Conservation (phyloP, 2,888 invertebrate genomes). For the Netelia virgata region DNA sequence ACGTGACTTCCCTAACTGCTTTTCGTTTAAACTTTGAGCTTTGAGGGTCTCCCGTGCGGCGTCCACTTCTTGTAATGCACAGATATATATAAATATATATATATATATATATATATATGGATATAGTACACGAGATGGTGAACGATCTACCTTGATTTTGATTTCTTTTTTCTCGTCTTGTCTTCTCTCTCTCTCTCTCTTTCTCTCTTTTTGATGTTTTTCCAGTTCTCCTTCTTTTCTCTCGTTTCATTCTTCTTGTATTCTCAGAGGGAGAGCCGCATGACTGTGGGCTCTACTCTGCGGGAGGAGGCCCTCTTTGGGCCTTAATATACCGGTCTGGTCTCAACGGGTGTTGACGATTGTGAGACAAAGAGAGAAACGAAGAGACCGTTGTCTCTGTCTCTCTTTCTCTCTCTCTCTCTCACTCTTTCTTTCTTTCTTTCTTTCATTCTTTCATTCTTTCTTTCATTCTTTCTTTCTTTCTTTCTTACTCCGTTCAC, state of each 20-base stretch:
- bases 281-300: slow-evolving; percentile 44
- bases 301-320: slow-evolving; percentile 10
- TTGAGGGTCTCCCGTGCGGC: slow-evolving; percentile 67
- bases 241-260: slow-evolving; percentile 39
- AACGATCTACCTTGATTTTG: slow-evolving; percentile 57
- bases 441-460: slow-evolving; percentile 20
- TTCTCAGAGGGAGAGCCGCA: slow-evolving; percentile 43
- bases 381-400: slow-evolving; percentile 2
- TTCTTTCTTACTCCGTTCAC: slow-evolving; percentile 8
- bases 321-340: slow-evolving; percentile 21
- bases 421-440: background rate
- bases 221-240: slow-evolving; percentile 29
- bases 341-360: slow-evolving; percentile 60
- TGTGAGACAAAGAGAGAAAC: background rate
- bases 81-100: background rate
- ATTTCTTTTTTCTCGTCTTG: slow-evolving; percentile 50
- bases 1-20: slow-evolving; percentile 84
- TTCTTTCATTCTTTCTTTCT: slow-evolving; percentile 5
- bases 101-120: no score
- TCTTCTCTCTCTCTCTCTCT: slow-evolving; percentile 32
- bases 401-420: background rate
- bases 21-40: slow-evolving; percentile 78
- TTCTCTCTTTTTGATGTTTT: slow-evolving; percentile 6
- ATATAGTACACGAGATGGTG: background rate
- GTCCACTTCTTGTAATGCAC: slow-evolving; percentile 5